Evolutionary conservation across 1,140 invertebrate genomes (phyloP).

Genomic region (Bombus confusus): DNA sequence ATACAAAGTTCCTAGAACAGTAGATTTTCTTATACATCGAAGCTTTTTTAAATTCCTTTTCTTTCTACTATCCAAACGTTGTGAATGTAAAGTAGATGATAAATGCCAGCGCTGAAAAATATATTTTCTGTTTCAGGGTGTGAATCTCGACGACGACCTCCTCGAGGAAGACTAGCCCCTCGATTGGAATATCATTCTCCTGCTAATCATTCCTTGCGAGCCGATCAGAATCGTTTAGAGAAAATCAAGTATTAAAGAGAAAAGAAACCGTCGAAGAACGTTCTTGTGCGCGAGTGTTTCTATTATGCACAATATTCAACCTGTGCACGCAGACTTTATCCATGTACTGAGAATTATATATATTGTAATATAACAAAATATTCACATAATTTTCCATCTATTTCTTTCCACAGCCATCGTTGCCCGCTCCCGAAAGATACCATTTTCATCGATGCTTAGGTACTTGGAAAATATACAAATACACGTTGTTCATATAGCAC

Average conservation of each 20-base stretch:
- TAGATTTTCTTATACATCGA: not conserved
- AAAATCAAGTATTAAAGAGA: slow-evolving; percentile 52
- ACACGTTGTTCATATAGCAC: not conserved
- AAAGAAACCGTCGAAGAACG: slow-evolving; percentile 26
- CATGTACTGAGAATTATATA: slow-evolving; percentile 69
- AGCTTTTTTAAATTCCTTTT: not conserved
- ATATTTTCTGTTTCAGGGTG: slow-evolving; percentile 82
- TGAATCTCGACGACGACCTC: slow-evolving; percentile 87
- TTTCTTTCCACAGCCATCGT: slow-evolving; percentile 4
- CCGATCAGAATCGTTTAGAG: slow-evolving; percentile 44
- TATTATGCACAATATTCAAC: slow-evolving; percentile 41
- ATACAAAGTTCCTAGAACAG: not conserved
- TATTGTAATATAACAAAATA: slow-evolving; percentile 74
- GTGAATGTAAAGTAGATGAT: not conserved
- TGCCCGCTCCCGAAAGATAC: not conserved
- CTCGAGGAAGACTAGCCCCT: slow-evolving; percentile 82
- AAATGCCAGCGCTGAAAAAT: not conserved
- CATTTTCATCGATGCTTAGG: not conserved
- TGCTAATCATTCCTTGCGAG: slow-evolving; percentile 68
- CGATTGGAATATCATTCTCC: slow-evolving; percentile 50
- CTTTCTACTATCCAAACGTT: not conserved
- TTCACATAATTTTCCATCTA: not conserved
- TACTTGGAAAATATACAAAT: not conserved
- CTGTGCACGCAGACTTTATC: slow-evolving; percentile 29
- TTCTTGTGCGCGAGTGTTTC: slow-evolving; percentile 58